Percentiles rank a stretch among this genome's conserved stretches.
Evolutionary conservation across 2,113 vertebrate genomes (phyloP).

Genomic region (Brachypodius melanocephalos): DNA sequence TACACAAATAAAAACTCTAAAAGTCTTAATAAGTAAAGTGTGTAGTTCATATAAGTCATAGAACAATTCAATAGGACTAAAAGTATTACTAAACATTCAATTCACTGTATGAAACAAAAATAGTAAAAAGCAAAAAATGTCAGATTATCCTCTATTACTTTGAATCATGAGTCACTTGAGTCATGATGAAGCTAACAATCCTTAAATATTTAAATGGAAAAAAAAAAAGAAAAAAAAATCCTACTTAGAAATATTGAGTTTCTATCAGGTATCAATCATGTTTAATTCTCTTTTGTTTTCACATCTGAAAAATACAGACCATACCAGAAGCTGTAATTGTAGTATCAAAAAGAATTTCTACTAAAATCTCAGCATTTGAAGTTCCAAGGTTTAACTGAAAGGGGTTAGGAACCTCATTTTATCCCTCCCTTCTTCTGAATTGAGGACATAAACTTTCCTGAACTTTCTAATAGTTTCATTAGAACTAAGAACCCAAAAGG

Average conservation of each 20-base stretch:
- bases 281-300: background rate
- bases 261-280: background rate
- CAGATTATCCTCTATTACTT: background rate
- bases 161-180: background rate
- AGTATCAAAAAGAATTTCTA: background rate
- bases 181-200: background rate
- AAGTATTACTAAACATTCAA: background rate
- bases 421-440: rapidly evolving
- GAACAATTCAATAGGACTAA: background rate
- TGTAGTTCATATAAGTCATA: background rate
- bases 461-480: background rate
- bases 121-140: background rate
- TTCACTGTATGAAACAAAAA: background rate
- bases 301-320: background rate
- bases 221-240: no score
- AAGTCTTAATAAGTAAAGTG: background rate
- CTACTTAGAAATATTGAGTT: background rate
- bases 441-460: background rate
- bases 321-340: background rate
- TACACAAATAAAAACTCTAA: background rate
- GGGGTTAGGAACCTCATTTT: background rate
- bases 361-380: background rate
- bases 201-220: background rate
- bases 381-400: background rate
- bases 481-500: background rate